Base-by-base conservation (phyloP, 1,140 invertebrate genomes). In the Drosophila bocki region DNA sequence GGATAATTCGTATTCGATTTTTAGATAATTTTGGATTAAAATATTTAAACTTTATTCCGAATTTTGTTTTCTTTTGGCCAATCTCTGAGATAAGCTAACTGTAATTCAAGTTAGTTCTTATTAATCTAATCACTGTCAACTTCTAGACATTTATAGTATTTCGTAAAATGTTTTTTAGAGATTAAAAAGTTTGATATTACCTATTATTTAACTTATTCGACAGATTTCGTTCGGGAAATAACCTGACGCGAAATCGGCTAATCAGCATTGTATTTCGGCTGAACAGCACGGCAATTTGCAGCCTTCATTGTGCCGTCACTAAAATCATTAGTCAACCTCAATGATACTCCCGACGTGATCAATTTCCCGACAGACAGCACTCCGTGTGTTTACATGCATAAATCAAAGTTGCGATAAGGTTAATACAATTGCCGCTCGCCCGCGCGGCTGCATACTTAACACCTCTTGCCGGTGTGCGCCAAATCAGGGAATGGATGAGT, bases 331-430 rank as follows among this genome's bases (percentile, higher is more conserved):
- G 63, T 77, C 64, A 77, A 44, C 37, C 37, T 60, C 22, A n/a
- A 12, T 32, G 45, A 41, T 41, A 51, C 58, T 41, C 42, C 33
- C 39, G 50, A 47, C 50, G 41, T 72, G 69, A 53, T 69, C 60
- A 41, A 72, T 62, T 48, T 39, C 50, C 50, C 33, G 75, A 62
- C 59, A 75, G 58, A 48, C 70, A 64, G 15, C 53, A 41, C 50
- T 32, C 32, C 44, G n/a, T 51, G 68, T 68, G 82, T 88, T 80
- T 78, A 57, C 80, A 65, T 71, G 65, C 84, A 87, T 87, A 88
- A 87, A 88, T 87, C 80, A 87, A 63, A 45, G 68, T 45, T 68
- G 59, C 58, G 84, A 87, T 87, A 87, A 87, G 84, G 80, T 72
- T 84, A 81, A 88, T 84, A 78, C 75, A 77, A 86, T 82, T 75